phyloP scores from a whole-genome alignment of 2,113 vertebrate genomes.

The Copsychus sechellarum region DNA sequence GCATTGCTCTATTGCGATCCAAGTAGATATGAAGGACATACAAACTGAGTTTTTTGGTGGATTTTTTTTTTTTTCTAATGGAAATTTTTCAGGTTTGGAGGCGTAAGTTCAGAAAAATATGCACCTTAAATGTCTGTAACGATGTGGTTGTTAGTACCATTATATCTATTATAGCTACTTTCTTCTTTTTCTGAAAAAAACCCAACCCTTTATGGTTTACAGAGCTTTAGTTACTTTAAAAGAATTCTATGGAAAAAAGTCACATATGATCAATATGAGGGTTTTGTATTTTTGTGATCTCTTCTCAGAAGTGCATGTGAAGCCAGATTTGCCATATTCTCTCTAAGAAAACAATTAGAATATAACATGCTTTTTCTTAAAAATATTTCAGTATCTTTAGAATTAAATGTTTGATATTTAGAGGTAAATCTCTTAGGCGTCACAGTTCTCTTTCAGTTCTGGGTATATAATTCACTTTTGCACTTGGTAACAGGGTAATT shows the following conservation, averaged over 20 bases:
- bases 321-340: not conserved
- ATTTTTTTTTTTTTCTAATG: not conserved
- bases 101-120: not conserved
- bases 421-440: not conserved
- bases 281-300: not conserved
- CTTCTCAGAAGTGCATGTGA: not conserved
- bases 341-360: not conserved
- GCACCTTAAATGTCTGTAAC: not conserved
- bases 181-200: not conserved
- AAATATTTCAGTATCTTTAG: not conserved
- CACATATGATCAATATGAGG: not conserved
- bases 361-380: not conserved
- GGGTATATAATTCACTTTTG: not conserved
- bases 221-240: not conserved
- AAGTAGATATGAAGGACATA: constrained; percentile 15
- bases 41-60: not conserved
- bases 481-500: not conserved
- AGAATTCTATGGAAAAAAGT: not conserved
- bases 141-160: not conserved
- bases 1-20: constrained; percentile 19
- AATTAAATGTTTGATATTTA: constrained; percentile 1
- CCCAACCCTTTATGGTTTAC: not conserved
- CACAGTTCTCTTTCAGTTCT: not conserved
- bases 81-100: not conserved
- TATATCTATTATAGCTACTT: not conserved